Evolutionary conservation across 2,797 vertebrate genomes (phyloP), one percentile per base, ranked within the genome.

Genomic region (Siniperca obscura): DNA sequence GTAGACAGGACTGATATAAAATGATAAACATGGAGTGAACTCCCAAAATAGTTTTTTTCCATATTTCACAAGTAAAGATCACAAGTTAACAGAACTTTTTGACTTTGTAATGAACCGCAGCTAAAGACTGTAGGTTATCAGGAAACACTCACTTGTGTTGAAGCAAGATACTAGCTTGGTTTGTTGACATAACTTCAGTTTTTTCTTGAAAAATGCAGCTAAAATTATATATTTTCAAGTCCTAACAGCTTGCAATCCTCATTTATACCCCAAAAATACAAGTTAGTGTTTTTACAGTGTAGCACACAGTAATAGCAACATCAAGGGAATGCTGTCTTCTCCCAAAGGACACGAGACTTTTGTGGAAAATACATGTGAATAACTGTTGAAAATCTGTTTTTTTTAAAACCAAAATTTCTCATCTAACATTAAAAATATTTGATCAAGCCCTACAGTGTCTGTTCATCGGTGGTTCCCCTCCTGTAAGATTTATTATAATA

Each of bases 401-500:
- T 30, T 50, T 56, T 22, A 19, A 12, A 25, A 50, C 11, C 13
- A 25, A 9, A 19, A 52, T 57, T 48, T 12, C 44, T 76, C 48
- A 78, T 69, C 34, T 42, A 65, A 21, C 68, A 67, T 27, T 7
- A 2, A 50, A 68, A 50, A 16, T n/a, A 65, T 60, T 36, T 27
- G 34, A 52, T 53, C n/a, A 5, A n/a, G 27, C 67, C 48, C 25
- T 19, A 19, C 2, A 34, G 71, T 46, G 34, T 68, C 60, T 78
- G 36, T 56, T 30, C 56, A 48, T 12, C 55, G 57, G 36, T 22
- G 2, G 22, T 48, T 79, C 65, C 69, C 44, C 60, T 74, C 30
- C 44, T 74, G 52, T 76, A 70, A 74, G 52, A 76, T 78, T 76
- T 60, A 77, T 82, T 59, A 67, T 83, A 70, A 86, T 73, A 81